Percentiles rank a stretch among this genome's conserved stretches.
Evolutionary conservation across 2,888 invertebrate species (phyloP).

Genomic region (Leucophenga maculata): DNA sequence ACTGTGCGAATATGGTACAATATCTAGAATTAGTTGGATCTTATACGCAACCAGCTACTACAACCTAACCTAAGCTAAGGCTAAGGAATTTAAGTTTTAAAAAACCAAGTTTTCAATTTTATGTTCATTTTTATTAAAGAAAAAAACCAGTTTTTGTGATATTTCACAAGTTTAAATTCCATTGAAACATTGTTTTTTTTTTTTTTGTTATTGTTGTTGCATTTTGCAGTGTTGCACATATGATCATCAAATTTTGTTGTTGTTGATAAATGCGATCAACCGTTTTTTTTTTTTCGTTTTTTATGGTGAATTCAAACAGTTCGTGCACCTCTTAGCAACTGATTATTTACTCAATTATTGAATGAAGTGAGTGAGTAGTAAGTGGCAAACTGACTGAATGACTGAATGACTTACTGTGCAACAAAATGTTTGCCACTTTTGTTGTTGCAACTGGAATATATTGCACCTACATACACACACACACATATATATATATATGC

Average conservation of each 20-base stretch:
- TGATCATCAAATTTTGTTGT: constrained; percentile 1
- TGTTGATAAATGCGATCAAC: constrained; percentile 47
- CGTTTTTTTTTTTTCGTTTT: background rate
- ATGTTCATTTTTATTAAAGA: background rate
- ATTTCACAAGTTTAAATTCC: background rate
- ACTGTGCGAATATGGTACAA: no score
- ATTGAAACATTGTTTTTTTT: background rate
- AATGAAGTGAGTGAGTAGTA: background rate
- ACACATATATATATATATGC: background rate
- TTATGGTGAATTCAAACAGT: background rate
- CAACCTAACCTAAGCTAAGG: no score
- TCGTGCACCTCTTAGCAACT: constrained; percentile 1
- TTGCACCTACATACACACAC: background rate
- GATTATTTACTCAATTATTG: background rate
- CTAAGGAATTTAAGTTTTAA: no score
- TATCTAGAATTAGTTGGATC: no score
- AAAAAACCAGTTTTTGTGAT: background rate
- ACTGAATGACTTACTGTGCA: constrained; percentile 22
- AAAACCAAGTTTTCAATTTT: background rate
- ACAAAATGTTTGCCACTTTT: constrained; percentile 12
- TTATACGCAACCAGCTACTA: no score
- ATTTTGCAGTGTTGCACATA: constrained; percentile 11
- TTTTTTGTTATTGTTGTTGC: constrained; percentile 14
- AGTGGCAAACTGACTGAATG: constrained; percentile 5
- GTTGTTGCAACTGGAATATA: constrained; percentile 2